phyloP scores from a whole-genome alignment of 2,888 invertebrate genomes.

The Pachycephus smyrnensis region DNA sequence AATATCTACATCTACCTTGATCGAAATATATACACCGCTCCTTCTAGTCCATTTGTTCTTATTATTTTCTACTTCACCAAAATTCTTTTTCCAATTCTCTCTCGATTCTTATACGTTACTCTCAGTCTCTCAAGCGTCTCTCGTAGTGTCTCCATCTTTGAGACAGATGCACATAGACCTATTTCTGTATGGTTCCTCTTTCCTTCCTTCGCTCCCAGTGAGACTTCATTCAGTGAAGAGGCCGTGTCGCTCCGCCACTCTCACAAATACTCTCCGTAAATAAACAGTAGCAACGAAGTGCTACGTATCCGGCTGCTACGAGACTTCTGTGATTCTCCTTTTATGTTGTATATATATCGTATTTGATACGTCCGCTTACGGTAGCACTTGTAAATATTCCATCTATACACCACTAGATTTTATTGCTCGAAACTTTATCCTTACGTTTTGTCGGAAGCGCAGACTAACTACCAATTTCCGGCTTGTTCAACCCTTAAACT shows the following conservation, averaged over 20 bases:
- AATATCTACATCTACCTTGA: not conserved
- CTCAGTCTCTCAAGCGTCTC: not conserved
- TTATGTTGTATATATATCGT: not conserved
- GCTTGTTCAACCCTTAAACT: not conserved
- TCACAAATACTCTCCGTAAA: not conserved
- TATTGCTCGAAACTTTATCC: not conserved
- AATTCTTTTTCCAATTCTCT: not conserved
- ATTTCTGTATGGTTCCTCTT: not conserved
- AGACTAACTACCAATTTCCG: not conserved
- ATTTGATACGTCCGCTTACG: not conserved
- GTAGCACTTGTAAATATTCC: not conserved
- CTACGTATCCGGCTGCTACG: not conserved
- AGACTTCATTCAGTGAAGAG: not conserved
- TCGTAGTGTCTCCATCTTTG: not conserved
- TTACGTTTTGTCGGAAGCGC: not conserved
- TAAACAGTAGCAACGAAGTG: not conserved
- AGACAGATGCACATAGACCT: not conserved
- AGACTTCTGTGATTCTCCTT: not conserved
- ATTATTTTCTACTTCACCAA: not conserved
- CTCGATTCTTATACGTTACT: not conserved
- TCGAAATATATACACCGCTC: not conserved
- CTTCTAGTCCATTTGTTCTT: not conserved
- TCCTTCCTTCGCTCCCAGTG: not conserved
- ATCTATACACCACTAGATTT: not conserved
- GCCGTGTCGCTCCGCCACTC: not conserved